Conservation (phyloP, 2,113 vertebrate species). For the Taxidea taxus region DNA sequence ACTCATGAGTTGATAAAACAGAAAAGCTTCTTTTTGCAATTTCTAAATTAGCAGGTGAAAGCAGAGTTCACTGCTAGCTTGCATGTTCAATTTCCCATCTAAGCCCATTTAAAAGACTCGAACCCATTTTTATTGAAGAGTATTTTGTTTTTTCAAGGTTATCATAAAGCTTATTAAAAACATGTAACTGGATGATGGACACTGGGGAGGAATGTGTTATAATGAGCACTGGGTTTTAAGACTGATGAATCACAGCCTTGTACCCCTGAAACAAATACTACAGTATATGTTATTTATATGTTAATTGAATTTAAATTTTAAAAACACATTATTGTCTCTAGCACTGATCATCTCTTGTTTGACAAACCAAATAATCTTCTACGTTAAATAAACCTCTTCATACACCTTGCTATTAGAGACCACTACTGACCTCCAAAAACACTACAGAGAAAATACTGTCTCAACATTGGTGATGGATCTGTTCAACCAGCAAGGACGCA, state of each 20-base stretch:
- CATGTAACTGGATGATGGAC: neutral
- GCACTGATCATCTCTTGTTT: neutral
- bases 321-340: neutral
- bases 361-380: constrained; percentile 6
- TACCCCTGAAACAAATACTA: neutral
- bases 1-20: neutral
- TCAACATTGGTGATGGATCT: neutral
- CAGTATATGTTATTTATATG: neutral
- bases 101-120: neutral
- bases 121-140: neutral
- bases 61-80: neutral
- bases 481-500: neutral
- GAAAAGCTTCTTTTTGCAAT: neutral
- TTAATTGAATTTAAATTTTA: neutral
- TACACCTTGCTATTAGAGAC: neutral
- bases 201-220: neutral
- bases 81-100: neutral
- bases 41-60: constrained; percentile 5
- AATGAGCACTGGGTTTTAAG: neutral
- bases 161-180: constrained; percentile 32
- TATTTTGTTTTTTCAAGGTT: neutral
- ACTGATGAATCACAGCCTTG: neutral
- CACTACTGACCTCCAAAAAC: neutral
- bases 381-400: neutral
- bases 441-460: neutral